Conservation (phyloP, 2,113 vertebrate genomes). For the Crotalus horridus region DNA sequence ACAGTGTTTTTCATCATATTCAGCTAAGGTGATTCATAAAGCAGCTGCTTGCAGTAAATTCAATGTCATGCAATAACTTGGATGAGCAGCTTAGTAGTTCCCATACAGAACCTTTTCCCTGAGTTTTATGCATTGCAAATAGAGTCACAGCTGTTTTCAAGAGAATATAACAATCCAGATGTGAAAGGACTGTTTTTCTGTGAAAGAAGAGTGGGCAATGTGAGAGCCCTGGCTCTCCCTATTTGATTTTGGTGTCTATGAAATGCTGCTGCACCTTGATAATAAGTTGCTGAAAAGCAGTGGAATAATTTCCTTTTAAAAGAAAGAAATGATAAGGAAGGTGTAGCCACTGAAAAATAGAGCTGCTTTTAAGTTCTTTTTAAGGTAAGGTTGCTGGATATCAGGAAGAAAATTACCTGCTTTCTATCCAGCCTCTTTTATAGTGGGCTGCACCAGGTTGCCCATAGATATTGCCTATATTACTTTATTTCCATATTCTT, state of each 20-base stretch:
- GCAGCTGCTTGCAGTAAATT: background rate
- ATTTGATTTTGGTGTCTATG: background rate
- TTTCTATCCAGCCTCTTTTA: background rate
- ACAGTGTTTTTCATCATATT: background rate
- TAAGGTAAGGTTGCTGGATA: background rate
- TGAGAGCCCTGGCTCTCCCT: background rate
- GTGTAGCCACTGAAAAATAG: background rate
- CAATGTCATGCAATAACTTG: background rate
- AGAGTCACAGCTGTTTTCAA: background rate
- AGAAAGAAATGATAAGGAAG: background rate
- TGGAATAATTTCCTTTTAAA: background rate
- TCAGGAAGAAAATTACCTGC: background rate
- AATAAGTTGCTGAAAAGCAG: background rate
- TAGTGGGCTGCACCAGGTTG: background rate
- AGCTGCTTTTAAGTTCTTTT: background rate
- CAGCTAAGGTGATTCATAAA: conserved; percentile 19
- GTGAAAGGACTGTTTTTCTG: background rate
- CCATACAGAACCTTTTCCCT: background rate
- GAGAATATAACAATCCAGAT: background rate
- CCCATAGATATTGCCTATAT: background rate
- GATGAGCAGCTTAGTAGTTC: background rate
- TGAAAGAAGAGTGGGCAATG: background rate
- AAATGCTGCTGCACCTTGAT: background rate
- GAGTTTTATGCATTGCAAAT: background rate
- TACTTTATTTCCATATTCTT: background rate